phyloP scores from a whole-genome alignment of 37 sponge, comb jelly and placozoan species.

The Oscarella lobularis region DNA sequence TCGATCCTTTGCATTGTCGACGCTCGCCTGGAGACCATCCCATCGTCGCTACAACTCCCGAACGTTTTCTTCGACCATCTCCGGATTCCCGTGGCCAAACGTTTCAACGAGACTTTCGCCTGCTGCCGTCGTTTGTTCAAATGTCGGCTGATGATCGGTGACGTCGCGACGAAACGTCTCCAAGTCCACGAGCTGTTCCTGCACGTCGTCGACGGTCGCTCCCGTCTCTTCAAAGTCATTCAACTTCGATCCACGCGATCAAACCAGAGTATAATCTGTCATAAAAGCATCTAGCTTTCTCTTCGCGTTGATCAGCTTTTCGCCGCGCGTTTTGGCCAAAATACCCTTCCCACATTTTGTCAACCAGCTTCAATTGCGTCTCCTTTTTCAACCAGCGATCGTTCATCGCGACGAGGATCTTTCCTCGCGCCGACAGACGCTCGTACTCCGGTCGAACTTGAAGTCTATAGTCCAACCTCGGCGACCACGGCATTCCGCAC shows the following conservation, averaged over 20 bases:
- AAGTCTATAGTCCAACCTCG: not conserved
- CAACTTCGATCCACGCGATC: not conserved
- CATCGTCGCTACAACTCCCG: slow-evolving; percentile 20
- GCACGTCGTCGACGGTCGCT: not conserved
- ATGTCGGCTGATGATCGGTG: slow-evolving; percentile 18
- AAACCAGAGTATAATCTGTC: not conserved
- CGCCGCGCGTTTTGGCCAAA: not conserved
- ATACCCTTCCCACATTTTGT: not conserved
- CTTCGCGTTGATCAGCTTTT: not conserved
- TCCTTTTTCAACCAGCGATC: not conserved
- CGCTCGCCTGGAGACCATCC: not conserved
- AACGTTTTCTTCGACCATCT: slow-evolving; percentile 24
- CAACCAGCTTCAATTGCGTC: not conserved
- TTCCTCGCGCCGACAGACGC: not conserved
- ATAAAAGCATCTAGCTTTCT: not conserved
- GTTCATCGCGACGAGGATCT: not conserved
- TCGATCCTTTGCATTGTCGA: too few species aligned
- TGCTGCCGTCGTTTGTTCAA: slow-evolving; percentile 3
- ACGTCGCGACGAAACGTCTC: slow-evolving; percentile 27
- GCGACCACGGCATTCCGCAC: not conserved
- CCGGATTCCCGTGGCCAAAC: not conserved
- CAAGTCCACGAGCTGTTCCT: not conserved
- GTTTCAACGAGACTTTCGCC: slow-evolving; percentile 20
- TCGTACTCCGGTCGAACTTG: not conserved
- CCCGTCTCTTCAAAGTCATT: not conserved